Base-by-base conservation (phyloP, 2,797 vertebrate genomes). In the Buceros bicornis region DNA sequence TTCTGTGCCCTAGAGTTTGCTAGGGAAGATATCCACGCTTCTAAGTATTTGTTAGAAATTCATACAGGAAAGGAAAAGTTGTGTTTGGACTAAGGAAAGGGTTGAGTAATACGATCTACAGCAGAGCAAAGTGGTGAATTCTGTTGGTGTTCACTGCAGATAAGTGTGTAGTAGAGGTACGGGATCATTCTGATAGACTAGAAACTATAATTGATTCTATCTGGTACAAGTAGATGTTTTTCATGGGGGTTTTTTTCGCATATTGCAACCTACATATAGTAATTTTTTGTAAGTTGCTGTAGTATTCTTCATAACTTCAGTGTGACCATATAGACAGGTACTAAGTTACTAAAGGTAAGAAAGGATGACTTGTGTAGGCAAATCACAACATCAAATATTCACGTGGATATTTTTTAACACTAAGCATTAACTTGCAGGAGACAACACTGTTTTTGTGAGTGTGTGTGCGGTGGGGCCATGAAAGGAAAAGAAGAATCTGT, bases 401-500 rank as follows among this genome's bases (percentile, higher is more conserved):
- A 4, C 43, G 16, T 33, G 58, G 31, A 29, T 29, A 8, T 58
- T 87, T 86, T 86, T 86, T 56, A 33, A 33, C 33, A 43, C 3
- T 16, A 35, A 78, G 33, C 6, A 16, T 25, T 64, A 60, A n/a
- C 84, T 87, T 84, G 5, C 35, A 70, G 11, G 31, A 40, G 7
- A 14, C 18, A 56, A 20, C 10, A 69, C 12, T 37, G 3, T 2
- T 87, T 80, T 66, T 82, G 48, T 77, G 18, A 51, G 57, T 40
- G 8, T 11, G 1, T 13, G 5, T 53, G 25, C 37, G 12, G 13
- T 48, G 45, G 8, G 3, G 7, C 0, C 5, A 33, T 56, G 33
- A 67, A 87, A 72, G 14, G 7, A 82, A 79, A 77, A 42, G 8
- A 40, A 84, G 20, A 45, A 31, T 45, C 13, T 24, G 73, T 70